Evolutionary conservation across 64 coral and sea anemone species (phyloP).

Genomic region (Exaiptasia diaphana): DNA sequence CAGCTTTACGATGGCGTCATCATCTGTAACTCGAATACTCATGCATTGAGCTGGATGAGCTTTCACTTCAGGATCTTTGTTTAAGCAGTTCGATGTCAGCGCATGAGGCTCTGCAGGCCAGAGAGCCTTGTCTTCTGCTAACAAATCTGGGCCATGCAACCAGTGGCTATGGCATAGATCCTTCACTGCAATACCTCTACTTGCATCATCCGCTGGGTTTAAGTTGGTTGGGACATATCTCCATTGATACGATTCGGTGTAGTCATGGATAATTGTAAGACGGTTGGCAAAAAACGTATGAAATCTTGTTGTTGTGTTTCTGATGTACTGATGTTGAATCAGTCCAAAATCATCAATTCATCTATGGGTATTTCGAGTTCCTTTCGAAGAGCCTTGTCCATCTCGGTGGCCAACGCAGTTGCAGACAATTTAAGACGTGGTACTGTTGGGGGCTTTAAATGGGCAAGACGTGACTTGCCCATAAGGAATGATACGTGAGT

Average conservation of each 20-base stretch:
- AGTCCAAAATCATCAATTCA: conserved; percentile 20
- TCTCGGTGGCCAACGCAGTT: conserved; percentile 14
- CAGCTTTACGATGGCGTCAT: too few species aligned
- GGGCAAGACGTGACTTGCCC: conserved; percentile 32
- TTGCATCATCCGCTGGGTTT: conserved; percentile 12
- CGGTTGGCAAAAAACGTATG: conserved; percentile 53
- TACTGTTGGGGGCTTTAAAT: conserved; percentile 29
- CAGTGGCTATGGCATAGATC: not conserved
- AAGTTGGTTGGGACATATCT: not conserved
- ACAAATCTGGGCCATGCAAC: not conserved
- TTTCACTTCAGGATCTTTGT: conserved; percentile 29
- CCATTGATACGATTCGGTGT: not conserved
- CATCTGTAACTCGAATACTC: too few species aligned
- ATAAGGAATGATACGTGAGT: conserved; percentile 34
- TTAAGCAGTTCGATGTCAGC: not conserved
- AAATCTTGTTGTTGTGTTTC: conserved; percentile 14
- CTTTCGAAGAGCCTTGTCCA: not conserved
- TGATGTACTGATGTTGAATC: conserved; percentile 35
- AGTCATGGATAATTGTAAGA: conserved; percentile 2
- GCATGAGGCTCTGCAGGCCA: not conserved
- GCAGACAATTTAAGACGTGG: conserved; percentile 51
- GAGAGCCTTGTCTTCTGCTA: not conserved
- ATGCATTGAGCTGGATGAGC: too few species aligned
- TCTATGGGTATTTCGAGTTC: conserved; percentile 8
- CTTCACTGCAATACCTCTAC: not conserved